These are phyloP conservation scores for Pandemis heparana DNA, from an alignment of 2,888 invertebrate species.

Conservation along the genomic window DNA sequence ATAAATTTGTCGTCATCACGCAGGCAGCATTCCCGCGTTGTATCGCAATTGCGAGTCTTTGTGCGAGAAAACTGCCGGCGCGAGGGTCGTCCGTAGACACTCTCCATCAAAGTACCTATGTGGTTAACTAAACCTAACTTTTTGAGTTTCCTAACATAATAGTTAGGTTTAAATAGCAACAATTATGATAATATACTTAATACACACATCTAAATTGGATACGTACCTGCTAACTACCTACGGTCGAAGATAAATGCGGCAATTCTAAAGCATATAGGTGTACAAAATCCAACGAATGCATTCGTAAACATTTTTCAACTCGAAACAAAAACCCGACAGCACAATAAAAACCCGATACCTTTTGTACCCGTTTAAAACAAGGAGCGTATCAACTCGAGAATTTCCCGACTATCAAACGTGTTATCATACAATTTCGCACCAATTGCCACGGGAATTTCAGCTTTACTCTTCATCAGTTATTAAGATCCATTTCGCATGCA, in stretches of 20 bases:
- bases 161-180: too few species aligned
- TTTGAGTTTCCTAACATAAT: too few species aligned
- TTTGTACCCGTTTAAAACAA: constrained; percentile 14
- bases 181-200: too few species aligned
- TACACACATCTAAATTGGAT: neutral
- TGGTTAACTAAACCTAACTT: too few species aligned
- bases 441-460: constrained; percentile 24
- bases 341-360: constrained; percentile 15
- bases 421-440: neutral
- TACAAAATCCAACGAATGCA: neutral
- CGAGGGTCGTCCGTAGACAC: too few species aligned
- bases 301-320: constrained; percentile 4
- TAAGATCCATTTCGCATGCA: constrained; percentile 58
- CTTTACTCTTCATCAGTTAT: constrained; percentile 18
- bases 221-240: neutral
- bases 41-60: too few species aligned
- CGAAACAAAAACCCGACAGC: neutral
- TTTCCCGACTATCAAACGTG: neutral
- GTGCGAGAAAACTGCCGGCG: too few species aligned
- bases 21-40: too few species aligned
- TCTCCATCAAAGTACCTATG: too few species aligned
- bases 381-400: constrained; percentile 11
- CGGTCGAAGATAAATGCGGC: neutral
- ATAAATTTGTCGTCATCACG: too few species aligned
- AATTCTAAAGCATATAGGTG: neutral